Conservation (phyloP, 2,888 invertebrate species). For the Julus scanicus region DNA sequence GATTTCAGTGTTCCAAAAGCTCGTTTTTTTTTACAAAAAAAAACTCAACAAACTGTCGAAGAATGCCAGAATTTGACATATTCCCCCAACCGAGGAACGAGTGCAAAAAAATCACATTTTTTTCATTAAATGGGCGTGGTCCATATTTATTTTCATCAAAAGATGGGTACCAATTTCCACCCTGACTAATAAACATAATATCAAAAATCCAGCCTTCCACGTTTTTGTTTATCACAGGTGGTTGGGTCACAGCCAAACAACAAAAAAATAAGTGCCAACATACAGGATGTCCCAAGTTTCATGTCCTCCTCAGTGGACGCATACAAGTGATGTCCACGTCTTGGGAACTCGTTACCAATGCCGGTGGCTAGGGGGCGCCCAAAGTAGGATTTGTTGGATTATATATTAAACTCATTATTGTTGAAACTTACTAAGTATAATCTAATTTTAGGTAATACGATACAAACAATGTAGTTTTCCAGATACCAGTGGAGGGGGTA, state of each 20-base stretch:
- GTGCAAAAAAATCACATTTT: background rate
- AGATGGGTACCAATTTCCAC: conserved; percentile 9
- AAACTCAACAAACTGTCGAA: background rate
- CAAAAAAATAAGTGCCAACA: background rate
- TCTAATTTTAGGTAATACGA: no score
- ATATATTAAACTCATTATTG: no score
- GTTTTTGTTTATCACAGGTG: conserved; percentile 30
- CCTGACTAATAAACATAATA: conserved; percentile 24
- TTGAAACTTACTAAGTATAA: no score
- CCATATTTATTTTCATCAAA: conserved; percentile 32
- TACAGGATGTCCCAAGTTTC: background rate
- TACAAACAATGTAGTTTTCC: no score
- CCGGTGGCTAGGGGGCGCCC: no score
- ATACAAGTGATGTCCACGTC: background rate
- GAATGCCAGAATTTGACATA: background rate
- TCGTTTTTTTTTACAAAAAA: background rate
- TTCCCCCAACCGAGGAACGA: background rate
- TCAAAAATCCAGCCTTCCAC: background rate
- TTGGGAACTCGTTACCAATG: no score
- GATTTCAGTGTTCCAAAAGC: background rate
- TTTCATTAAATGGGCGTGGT: conserved; percentile 17
- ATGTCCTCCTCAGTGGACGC: background rate
- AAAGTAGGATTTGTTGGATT: no score
- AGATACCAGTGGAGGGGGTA: no score
- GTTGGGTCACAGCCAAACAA: background rate